Evolutionary conservation across 2,888 invertebrate species (phyloP).

Genomic region (Yponomeuta evonymella): DNA sequence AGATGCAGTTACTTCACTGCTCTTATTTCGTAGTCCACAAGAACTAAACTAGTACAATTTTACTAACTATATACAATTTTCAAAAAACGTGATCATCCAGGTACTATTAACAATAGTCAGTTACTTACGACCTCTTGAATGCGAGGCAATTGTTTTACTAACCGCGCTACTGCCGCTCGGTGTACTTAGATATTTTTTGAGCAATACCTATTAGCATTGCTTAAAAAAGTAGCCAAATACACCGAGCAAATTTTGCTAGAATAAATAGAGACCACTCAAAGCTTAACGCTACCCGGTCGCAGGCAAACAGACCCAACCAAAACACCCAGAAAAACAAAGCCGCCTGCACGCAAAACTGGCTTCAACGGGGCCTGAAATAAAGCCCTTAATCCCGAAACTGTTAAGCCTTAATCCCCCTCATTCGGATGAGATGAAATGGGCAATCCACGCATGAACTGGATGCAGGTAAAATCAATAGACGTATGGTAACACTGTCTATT

Average conservation of each 20-base stretch:
- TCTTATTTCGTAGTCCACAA: neutral
- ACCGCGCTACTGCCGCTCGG: too few relatives aligned
- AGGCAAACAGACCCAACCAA: neutral
- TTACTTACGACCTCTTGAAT: too few relatives aligned
- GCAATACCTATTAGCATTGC: too few relatives aligned
- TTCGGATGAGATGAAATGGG: constrained; percentile 22
- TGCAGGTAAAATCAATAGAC: constrained; percentile 29
- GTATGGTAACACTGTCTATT: constrained; percentile 25
- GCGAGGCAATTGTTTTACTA: too few relatives aligned
- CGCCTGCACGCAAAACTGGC: neutral
- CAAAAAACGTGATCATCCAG: too few relatives aligned
- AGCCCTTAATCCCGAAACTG: constrained; percentile 13
- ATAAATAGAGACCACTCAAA: neutral
- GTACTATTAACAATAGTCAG: too few relatives aligned
- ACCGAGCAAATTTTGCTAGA: neutral
- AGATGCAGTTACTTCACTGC: neutral
- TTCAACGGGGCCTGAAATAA: constrained; percentile 21
- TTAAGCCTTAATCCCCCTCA: constrained; percentile 9
- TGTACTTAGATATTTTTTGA: too few relatives aligned
- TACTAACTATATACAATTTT: too few relatives aligned
- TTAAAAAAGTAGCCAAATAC: neutral
- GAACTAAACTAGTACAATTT: too few relatives aligned
- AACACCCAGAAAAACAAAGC: neutral
- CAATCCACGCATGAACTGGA: constrained; percentile 22
- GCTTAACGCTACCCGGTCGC: neutral